Percentiles rank a stretch among this genome's conserved stretches.
phyloP scores from a whole-genome alignment of 2,888 invertebrate genomes.

The Zaprionus obscuricornis region DNA sequence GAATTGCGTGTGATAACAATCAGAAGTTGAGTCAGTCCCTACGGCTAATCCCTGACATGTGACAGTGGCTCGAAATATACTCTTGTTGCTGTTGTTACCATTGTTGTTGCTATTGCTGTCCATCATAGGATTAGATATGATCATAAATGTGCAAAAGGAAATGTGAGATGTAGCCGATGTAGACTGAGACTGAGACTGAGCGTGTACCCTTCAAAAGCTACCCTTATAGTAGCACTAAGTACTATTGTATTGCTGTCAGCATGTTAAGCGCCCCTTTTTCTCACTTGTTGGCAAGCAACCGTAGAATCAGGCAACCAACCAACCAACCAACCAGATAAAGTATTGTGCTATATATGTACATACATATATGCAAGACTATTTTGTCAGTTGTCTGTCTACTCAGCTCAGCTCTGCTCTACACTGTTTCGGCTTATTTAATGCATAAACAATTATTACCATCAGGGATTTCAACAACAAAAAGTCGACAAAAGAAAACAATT shows the following conservation, averaged over 20 bases:
- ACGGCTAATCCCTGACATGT: slow-evolving; percentile 68
- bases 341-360: slow-evolving; percentile 53
- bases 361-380: slow-evolving; percentile 58
- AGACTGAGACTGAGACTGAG: too few species aligned
- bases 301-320: slow-evolving; percentile 8
- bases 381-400: slow-evolving; percentile 70
- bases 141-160: slow-evolving; percentile 73
- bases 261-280: slow-evolving; percentile 67
- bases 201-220: slow-evolving; percentile 38
- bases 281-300: slow-evolving; percentile 63
- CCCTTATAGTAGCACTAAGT: slow-evolving; percentile 59
- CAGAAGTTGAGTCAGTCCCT: slow-evolving; percentile 57
- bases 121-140: slow-evolving; percentile 76
- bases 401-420: slow-evolving; percentile 40
- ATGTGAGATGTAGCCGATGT: slow-evolving; percentile 8
- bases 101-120: slow-evolving; percentile 63
- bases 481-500: slow-evolving; percentile 75
- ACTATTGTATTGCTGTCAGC: slow-evolving; percentile 73
- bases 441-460: slow-evolving; percentile 80
- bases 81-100: too few species aligned
- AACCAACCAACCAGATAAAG: slow-evolving; percentile 21
- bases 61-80: slow-evolving; percentile 48
- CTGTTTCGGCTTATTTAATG: slow-evolving; percentile 78
- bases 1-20: slow-evolving; percentile 82
- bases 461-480: slow-evolving; percentile 72